Evolutionary conservation across 2,797 vertebrate genomes (phyloP).

Genomic region (Heliangelus exortis): DNA sequence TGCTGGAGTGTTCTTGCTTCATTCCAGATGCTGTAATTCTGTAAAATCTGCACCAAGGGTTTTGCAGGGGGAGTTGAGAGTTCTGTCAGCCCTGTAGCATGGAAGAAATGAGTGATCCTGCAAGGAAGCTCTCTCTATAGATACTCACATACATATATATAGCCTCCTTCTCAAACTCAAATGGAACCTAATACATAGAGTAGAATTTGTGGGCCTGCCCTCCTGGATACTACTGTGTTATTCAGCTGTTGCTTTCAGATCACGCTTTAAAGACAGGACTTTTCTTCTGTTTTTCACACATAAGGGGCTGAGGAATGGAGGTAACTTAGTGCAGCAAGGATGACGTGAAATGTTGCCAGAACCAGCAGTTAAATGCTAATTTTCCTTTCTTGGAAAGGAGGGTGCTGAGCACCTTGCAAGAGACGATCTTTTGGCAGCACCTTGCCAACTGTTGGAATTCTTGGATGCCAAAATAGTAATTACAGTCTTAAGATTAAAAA

Average conservation of each 20-base stretch:
- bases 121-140: background rate
- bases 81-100: background rate
- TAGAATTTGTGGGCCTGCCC: background rate
- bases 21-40: background rate
- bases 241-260: background rate
- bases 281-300: constrained; percentile 13
- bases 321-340: background rate
- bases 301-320: background rate
- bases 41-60: background rate
- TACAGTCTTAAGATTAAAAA: constrained; percentile 59
- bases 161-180: background rate
- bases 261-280: background rate
- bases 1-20: background rate
- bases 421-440: constrained; percentile 33
- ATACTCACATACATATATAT: too few relatives aligned
- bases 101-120: background rate
- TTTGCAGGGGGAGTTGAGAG: background rate
- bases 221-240: background rate
- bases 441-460: constrained; percentile 11
- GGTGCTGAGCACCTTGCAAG: constrained; percentile 54
- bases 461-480: constrained; percentile 68
- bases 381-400: constrained; percentile 65
- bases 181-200: background rate
- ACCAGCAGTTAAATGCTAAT: constrained; percentile 1
- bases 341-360: constrained; percentile 9